A percentile compares a stretch with the other conserved stretches of the same genome.
Conservation (phyloP, 2,888 invertebrate species). For the Dolomedes plantarius region DNA sequence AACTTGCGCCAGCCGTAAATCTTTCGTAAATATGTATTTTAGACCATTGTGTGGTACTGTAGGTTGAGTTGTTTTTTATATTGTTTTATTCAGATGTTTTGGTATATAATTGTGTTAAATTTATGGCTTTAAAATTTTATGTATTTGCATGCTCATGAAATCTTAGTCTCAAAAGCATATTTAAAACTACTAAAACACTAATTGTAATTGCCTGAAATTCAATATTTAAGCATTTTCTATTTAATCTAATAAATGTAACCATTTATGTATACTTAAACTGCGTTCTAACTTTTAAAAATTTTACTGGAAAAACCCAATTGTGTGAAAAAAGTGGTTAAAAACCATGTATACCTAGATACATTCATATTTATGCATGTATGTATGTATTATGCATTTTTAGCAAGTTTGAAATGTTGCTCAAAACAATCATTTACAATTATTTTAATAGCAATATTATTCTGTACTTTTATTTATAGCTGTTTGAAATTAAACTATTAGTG, state of each 20-base stretch:
- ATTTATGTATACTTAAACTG: slow-evolving; percentile 4
- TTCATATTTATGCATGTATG: slow-evolving; percentile 21
- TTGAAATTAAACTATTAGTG: neutral
- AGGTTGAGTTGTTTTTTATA: slow-evolving; percentile 51
- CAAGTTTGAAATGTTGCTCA: slow-evolving; percentile 19
- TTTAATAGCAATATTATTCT: neutral
- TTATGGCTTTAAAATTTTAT: slow-evolving; percentile 31
- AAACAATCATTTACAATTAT: slow-evolving; percentile 18
- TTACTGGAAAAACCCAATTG: neutral
- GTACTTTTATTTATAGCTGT: neutral
- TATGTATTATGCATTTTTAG: slow-evolving; percentile 15
- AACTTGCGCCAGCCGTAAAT: slow-evolving; percentile 65
- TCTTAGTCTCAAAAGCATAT: neutral
- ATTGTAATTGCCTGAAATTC: slow-evolving; percentile 11
- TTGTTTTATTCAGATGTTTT: slow-evolving; percentile 62
- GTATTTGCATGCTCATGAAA: slow-evolving; percentile 30
- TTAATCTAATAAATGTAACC: neutral
- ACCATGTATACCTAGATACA: slow-evolving; percentile 7
- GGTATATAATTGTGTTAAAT: slow-evolving; percentile 18
- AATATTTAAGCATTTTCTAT: slow-evolving; percentile 4
- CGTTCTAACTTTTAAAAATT: slow-evolving; percentile 1
- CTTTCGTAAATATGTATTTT: slow-evolving; percentile 53
- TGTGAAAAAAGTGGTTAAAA: neutral
- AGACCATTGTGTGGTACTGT: slow-evolving; percentile 48
- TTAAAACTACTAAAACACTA: neutral